These are phyloP conservation scores for Panulirus ornatus DNA, from an alignment of 1,140 invertebrate species.

Conservation along the genomic window DNA sequence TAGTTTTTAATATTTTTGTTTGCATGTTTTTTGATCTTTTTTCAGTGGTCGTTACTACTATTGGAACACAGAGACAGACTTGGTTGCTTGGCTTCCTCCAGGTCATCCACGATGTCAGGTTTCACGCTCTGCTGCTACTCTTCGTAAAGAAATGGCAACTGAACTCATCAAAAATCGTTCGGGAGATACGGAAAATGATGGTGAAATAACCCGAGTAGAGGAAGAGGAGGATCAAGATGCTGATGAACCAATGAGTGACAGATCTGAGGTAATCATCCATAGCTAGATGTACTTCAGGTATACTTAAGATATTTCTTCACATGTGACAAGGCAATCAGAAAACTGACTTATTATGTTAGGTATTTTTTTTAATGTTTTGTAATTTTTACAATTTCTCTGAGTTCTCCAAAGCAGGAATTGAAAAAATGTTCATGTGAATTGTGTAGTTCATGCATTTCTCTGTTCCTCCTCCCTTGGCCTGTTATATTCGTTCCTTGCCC, in stretches of 20 bases:
- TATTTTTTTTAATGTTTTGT: too few species aligned
- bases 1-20: background rate
- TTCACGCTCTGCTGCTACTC: constrained; percentile 88
- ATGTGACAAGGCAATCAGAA: too few species aligned
- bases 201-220: constrained; percentile 12
- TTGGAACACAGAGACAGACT: constrained; percentile 94
- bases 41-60: constrained; percentile 91
- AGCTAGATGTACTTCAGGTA: too few species aligned
- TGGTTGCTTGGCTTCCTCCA: constrained; percentile 96
- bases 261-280: constrained; percentile 74
- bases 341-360: too few species aligned
- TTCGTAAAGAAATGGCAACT: constrained; percentile 80
- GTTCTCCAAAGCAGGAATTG: too few species aligned
- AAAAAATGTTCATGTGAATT: too few species aligned
- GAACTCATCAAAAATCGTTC: constrained; percentile 77
- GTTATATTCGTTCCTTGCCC: too few species aligned
- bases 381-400: too few species aligned
- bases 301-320: too few species aligned
- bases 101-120: constrained; percentile 91
- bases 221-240: constrained; percentile 38
- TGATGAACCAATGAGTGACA: constrained; percentile 73
- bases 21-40: too few species aligned
- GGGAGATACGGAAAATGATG: constrained; percentile 75
- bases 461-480: too few species aligned
- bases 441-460: too few species aligned